These are phyloP conservation scores for Orthosia incerta DNA, from an alignment of 2,888 invertebrate genomes.

Conservation along the genomic window DNA sequence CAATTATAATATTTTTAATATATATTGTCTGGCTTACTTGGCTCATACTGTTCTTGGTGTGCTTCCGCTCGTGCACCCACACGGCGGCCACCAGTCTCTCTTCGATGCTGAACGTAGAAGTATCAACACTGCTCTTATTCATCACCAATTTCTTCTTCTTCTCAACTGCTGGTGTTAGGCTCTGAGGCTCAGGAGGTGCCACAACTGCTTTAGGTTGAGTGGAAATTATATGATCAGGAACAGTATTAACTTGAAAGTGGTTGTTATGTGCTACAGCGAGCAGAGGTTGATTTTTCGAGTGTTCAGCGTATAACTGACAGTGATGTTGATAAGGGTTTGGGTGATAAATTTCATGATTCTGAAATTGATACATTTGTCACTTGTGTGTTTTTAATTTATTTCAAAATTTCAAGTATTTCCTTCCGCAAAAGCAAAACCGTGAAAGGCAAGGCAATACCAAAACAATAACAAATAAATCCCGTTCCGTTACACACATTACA, in stretches of 20 bases:
- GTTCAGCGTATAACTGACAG: slow-evolving; percentile 60
- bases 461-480: slow-evolving; percentile 13
- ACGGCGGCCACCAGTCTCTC: slow-evolving; percentile 86
- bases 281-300: slow-evolving; percentile 55
- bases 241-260: slow-evolving; percentile 46
- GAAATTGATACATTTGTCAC: slow-evolving; percentile 67
- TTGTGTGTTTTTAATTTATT: background rate
- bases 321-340: slow-evolving; percentile 68
- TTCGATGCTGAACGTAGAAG: slow-evolving; percentile 81
- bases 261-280: slow-evolving; percentile 36
- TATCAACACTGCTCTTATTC: slow-evolving; percentile 70
- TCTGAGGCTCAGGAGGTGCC: slow-evolving; percentile 10
- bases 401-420: background rate
- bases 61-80: slow-evolving; percentile 87
- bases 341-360: slow-evolving; percentile 80
- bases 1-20: slow-evolving; percentile 1
- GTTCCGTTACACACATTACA: background rate
- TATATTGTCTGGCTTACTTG: slow-evolving; percentile 62
- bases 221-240: slow-evolving; percentile 43
- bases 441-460: background rate
- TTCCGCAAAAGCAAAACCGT: background rate
- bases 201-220: slow-evolving; percentile 21
- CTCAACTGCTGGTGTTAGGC: slow-evolving; percentile 7
- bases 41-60: slow-evolving; percentile 75
- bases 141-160: slow-evolving; percentile 49